Evolutionary conservation across 1,140 invertebrate genomes (phyloP), one percentile per base, ranked within the genome.

Genomic region (Mamestra configurata): DNA sequence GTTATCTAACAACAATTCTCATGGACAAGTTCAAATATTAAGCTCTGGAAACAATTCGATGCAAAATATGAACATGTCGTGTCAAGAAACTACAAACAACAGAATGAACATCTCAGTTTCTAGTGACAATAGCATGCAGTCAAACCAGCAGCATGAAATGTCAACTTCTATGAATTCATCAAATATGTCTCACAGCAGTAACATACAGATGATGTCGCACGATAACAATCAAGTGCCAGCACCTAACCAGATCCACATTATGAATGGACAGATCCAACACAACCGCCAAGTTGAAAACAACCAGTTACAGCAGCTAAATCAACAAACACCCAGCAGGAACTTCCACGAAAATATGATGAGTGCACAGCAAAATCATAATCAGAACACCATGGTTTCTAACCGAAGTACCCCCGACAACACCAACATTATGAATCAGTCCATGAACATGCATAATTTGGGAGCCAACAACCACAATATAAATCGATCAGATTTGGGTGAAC

Each of bases 231-330:
- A 90, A 68, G 75, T 87, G 22, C 82, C 89, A 27, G 79, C 85
- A 49, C 68, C 90, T 15, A 95, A 93, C 82, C 91, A 94, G 84
- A 95, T 95, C 59, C 93, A 95, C 76, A 94, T 95, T 59, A 90
- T 93, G 90, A 93, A 92, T 84, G 93, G 93, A 22, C 93, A 95
- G 82, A 93, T 95, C 55, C 93, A 94, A 80, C 92, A 94, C 76
- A 93, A 88, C 72, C 85, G 92, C 11, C 90, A 89, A 79, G 64
- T 86, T 6, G 92, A 93, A 8, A 91, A 84, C 77, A 89, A 85
- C 77, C 91, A 92, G 87, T 84, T 93, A 80, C 92, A 93, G 85
- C 90, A 90, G 57, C 61, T 91, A 46, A 92, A 88, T 84, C 91
- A 91, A 85, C 84, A 85, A 24, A 49, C 85, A 49, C 79, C 86